A percentile compares a stretch with the other conserved stretches of the same genome.
phyloP scores from a whole-genome alignment of 2,888 invertebrate genomes.

The Melanargia galathea region DNA sequence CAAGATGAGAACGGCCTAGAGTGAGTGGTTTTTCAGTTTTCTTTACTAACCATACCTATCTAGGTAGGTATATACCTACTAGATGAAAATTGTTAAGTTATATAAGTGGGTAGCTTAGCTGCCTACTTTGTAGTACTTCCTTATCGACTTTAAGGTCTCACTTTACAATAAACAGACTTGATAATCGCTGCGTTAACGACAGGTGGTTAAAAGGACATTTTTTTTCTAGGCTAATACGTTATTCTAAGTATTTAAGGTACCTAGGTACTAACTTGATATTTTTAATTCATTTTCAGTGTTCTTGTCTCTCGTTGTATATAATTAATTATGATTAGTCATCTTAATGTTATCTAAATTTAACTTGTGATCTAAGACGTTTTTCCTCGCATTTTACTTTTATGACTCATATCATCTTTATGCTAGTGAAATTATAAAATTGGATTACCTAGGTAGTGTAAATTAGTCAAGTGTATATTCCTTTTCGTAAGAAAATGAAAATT shows the following conservation, averaged over 20 bases:
- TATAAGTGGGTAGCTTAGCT: not conserved
- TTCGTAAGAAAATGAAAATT: too few species aligned
- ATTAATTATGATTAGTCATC: slow-evolving; percentile 6
- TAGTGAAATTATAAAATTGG: too few species aligned
- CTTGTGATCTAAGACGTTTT: slow-evolving; percentile 32
- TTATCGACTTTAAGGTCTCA: slow-evolving; percentile 28
- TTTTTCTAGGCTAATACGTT: not conserved
- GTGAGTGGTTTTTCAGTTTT: slow-evolving; percentile 40
- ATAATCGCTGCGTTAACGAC: not conserved
- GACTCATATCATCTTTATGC: slow-evolving; percentile 31
- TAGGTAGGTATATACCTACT: not conserved
- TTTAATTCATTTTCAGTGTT: not conserved
- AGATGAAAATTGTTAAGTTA: slow-evolving; percentile 12
- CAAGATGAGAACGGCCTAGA: slow-evolving; percentile 45
- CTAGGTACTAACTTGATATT: not conserved
- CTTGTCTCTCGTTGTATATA: not conserved
- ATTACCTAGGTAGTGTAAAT: too few species aligned
- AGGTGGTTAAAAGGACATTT: not conserved
- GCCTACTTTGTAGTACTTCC: slow-evolving; percentile 13
- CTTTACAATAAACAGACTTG: slow-evolving; percentile 13
- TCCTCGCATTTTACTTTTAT: slow-evolving; percentile 26
- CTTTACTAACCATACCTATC: not conserved
- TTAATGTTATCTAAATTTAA: slow-evolving; percentile 18
- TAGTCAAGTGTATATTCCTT: too few species aligned
- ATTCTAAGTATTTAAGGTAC: not conserved